Conservation (phyloP, 2,113 vertebrate genomes). For the Herpetotheres cachinnans region DNA sequence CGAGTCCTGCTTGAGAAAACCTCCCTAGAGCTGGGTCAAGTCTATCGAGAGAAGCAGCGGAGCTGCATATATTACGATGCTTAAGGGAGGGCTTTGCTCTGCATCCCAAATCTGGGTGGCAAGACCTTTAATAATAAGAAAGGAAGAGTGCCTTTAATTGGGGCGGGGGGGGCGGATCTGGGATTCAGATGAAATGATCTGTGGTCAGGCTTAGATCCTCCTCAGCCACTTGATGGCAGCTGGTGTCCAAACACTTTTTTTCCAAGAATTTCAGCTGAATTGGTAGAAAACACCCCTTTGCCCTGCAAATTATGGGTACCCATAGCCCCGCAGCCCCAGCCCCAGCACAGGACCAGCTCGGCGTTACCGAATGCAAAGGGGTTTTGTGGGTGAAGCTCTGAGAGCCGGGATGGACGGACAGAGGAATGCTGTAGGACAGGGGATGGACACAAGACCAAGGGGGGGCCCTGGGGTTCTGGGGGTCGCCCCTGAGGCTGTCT, state of each 20-base stretch:
- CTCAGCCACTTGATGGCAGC: neutral
- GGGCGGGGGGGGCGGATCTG: rapidly evolving
- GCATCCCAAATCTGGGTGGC: neutral
- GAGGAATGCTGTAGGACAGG: neutral
- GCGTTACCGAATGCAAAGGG: rapidly evolving
- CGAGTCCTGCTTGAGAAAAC: neutral
- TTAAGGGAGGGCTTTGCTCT: neutral
- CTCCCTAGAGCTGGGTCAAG: neutral
- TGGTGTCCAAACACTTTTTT: neutral
- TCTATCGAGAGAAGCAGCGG: neutral
- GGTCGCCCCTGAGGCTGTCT: neutral
- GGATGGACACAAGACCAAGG: neutral
- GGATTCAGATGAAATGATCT: neutral
- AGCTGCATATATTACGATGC: conserved; percentile 10
- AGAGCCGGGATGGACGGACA: neutral
- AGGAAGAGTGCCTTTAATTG: neutral
- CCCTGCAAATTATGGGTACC: neutral
- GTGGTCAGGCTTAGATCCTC: neutral
- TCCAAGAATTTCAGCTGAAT: rapidly evolving
- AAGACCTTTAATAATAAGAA: neutral
- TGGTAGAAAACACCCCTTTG: neutral
- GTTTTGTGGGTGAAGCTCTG: neutral
- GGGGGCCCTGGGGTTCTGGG: rapidly evolving
- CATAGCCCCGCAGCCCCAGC: rapidly evolving
- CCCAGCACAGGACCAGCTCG: no score